Conservation (phyloP, 1,140 invertebrate species). For the Neomicropteryx cornuta region DNA sequence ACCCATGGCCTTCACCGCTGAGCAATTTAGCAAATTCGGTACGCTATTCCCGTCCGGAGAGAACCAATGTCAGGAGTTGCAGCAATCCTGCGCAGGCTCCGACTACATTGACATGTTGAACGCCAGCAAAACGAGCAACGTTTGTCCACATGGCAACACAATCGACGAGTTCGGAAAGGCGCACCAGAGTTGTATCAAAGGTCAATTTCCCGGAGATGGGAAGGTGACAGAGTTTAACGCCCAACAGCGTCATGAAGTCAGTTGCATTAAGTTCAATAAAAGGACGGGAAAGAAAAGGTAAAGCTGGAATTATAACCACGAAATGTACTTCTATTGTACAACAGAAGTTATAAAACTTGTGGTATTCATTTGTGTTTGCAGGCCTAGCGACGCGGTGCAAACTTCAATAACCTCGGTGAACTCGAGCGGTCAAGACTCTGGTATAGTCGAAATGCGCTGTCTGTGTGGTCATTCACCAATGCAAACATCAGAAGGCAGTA, state of each 20-base stretch:
- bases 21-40: conserved; percentile 37
- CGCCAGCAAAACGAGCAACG: conserved; percentile 28
- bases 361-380: too few relatives aligned
- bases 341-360: background rate
- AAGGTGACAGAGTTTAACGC: conserved; percentile 18
- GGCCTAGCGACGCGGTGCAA: too few relatives aligned
- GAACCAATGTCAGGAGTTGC: conserved; percentile 34
- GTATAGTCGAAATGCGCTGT: conserved; percentile 54
- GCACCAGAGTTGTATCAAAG: conserved; percentile 38
- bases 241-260: conserved; percentile 30
- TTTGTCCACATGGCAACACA: conserved; percentile 33
- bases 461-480: conserved; percentile 55
- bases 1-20: conserved; percentile 34
- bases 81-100: conserved; percentile 34
- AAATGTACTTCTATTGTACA: background rate
- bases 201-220: conserved; percentile 25
- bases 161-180: conserved; percentile 38
- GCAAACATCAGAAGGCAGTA: conserved; percentile 55
- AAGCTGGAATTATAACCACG: conserved; percentile 2
- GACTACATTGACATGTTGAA: conserved; percentile 37
- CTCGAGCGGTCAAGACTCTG: conserved; percentile 70
- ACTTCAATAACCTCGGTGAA: conserved; percentile 63
- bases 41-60: conserved; percentile 34
- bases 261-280: conserved; percentile 38
- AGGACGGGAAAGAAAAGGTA: conserved; percentile 32